Evolutionary conservation across 2,797 vertebrate species (phyloP).

Genomic region (Notolepis coatsorum): DNA sequence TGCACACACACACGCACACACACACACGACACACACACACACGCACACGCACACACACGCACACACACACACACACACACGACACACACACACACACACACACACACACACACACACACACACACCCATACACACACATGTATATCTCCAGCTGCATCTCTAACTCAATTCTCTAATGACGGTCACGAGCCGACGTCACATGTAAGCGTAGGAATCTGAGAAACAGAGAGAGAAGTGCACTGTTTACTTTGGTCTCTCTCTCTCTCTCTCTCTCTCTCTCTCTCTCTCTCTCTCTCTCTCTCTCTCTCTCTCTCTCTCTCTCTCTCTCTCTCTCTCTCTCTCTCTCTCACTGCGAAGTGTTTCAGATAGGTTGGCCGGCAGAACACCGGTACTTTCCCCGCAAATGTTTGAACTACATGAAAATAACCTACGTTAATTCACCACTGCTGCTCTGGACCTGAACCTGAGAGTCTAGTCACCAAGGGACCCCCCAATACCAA

Average conservation of each 20-base stretch:
- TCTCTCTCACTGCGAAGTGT: slow-evolving; percentile 1
- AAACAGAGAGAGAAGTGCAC: slow-evolving; percentile 28
- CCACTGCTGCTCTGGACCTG: slow-evolving; percentile 33
- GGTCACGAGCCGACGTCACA: slow-evolving; percentile 77
- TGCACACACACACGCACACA: slow-evolving; percentile 2
- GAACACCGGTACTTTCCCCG: slow-evolving; percentile 30
- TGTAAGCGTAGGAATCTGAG: slow-evolving; percentile 63
- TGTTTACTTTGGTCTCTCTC: slow-evolving; percentile 15
- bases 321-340: not conserved
- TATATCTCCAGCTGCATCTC: slow-evolving; percentile 46
- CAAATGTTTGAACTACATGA: slow-evolving; percentile 35
- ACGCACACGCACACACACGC: not conserved
- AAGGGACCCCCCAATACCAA: slow-evolving; percentile 15
- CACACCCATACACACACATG: slow-evolving; percentile 14
- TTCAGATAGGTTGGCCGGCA: not conserved
- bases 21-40: not conserved
- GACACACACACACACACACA: slow-evolving; percentile 1
- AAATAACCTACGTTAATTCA: slow-evolving; percentile 49
- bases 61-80: not conserved
- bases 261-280: not conserved
- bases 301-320: too few relatives aligned
- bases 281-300: too few relatives aligned
- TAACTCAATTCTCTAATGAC: slow-evolving; percentile 78
- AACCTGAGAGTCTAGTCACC: slow-evolving; percentile 39
- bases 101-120: slow-evolving; percentile 28